phyloP scores from a whole-genome alignment of 92 coral and sea anemone genomes.

The Parazoanthus swiftii region DNA sequence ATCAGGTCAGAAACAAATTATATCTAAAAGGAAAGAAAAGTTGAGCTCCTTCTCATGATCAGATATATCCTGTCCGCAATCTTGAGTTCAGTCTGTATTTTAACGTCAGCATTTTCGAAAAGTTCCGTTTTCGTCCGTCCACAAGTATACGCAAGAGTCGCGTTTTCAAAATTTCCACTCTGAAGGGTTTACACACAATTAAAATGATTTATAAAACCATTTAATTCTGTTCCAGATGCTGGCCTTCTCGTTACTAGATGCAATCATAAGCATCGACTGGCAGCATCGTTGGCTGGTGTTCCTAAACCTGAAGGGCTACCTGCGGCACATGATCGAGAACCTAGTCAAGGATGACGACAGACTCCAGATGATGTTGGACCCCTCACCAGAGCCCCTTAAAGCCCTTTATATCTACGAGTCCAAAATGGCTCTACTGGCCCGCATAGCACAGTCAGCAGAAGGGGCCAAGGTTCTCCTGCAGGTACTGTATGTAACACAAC shows the following conservation, averaged over 20 bases:
- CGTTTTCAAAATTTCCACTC: too few species aligned
- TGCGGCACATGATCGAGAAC: conserved; percentile 88
- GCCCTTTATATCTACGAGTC: conserved; percentile 95
- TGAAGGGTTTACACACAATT: too few species aligned
- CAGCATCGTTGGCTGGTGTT: conserved; percentile 93
- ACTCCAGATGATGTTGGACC: conserved; percentile 86
- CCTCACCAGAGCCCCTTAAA: conserved; percentile 97
- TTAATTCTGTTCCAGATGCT: conserved; percentile 76
- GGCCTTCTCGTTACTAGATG: conserved; percentile 90
- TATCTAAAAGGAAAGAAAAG: too few species aligned
- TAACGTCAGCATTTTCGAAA: too few species aligned
- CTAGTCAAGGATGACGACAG: conserved; percentile 91
- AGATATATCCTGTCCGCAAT: too few species aligned
- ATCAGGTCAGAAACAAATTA: too few species aligned
- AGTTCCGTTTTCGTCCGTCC: too few species aligned
- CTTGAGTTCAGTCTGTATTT: too few species aligned
- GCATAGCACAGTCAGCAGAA: conserved; percentile 89
- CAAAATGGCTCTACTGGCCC: conserved; percentile 90
- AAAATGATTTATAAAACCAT: too few species aligned
- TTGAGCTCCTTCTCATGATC: too few species aligned
- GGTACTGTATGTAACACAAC: background rate
- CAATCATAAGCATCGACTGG: conserved; percentile 91
- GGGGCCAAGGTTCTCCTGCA: conserved; percentile 85
- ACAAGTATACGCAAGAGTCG: too few species aligned
- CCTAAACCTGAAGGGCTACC: conserved; percentile 88